These are phyloP conservation scores for Gonioctena quinquepunctata DNA, from an alignment of 1,140 invertebrate genomes.

Conservation along the genomic window DNA sequence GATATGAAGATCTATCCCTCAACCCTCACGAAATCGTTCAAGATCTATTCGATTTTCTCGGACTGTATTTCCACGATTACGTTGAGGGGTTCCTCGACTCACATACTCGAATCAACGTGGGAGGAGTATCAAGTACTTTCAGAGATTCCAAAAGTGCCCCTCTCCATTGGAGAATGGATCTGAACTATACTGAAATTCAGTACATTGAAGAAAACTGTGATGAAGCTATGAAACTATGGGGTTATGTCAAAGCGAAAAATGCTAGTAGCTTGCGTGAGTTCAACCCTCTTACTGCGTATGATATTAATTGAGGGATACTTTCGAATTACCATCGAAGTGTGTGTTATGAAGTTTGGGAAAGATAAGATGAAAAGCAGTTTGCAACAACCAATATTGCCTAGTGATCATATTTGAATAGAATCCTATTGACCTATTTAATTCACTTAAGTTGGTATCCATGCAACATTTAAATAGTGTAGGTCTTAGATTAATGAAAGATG, in stretches of 20 bases:
- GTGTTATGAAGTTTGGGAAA: too few relatives aligned
- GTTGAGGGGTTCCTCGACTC: constrained; percentile 77
- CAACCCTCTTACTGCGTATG: constrained; percentile 60
- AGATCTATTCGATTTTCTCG: constrained; percentile 77
- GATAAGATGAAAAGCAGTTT: too few relatives aligned
- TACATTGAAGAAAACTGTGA: constrained; percentile 67
- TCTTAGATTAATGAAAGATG: too few relatives aligned
- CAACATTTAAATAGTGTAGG: too few relatives aligned
- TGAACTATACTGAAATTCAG: constrained; percentile 72
- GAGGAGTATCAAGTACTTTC: constrained; percentile 82
- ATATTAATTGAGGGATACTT: constrained; percentile 32
- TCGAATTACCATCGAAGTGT: too few relatives aligned
- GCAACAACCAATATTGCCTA: too few relatives aligned
- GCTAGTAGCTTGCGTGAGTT: constrained; percentile 61
- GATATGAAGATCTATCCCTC: constrained; percentile 84
- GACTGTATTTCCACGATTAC: constrained; percentile 69
- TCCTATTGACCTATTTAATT: too few relatives aligned
- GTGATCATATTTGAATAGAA: too few relatives aligned
- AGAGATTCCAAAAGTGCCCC: constrained; percentile 80
- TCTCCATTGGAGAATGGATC: constrained; percentile 81
- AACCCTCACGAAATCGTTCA: constrained; percentile 72
- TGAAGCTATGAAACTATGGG: constrained; percentile 79
- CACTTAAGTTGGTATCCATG: too few relatives aligned
- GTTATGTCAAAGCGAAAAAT: constrained; percentile 66
- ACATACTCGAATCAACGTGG: constrained; percentile 78